A percentile compares a stretch with the other conserved stretches of the same genome.
Conservation (phyloP, 2,797 vertebrate species). For the Chiroxiphia lanceolata region DNA sequence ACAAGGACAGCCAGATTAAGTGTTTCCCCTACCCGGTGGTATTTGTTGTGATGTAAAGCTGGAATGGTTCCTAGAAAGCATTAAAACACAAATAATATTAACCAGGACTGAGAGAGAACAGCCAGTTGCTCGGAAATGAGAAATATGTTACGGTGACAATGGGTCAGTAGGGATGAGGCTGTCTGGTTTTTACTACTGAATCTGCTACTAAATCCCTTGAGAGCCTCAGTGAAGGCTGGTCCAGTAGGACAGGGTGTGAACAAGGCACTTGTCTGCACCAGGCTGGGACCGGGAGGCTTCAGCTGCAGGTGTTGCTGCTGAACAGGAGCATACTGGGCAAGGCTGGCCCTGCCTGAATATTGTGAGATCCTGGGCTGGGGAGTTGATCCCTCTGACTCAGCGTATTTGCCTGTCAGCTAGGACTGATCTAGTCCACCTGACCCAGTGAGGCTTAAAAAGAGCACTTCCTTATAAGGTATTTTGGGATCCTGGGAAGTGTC, state of each 20-base stretch:
- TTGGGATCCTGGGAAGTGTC: not conserved
- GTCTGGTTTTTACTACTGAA: not conserved
- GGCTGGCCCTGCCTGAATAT: not conserved
- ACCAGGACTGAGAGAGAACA: conserved; percentile 47
- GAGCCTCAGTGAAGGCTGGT: not conserved
- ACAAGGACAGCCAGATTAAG: not conserved
- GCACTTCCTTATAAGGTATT: not conserved
- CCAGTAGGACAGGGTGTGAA: not conserved
- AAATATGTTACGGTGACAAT: not conserved
- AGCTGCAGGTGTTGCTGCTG: accelerated
- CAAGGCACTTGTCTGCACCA: not conserved
- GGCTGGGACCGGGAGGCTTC: not conserved
- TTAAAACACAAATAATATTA: conserved; percentile 66
- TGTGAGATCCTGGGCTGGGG: not conserved
- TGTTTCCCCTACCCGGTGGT: conserved; percentile 33
- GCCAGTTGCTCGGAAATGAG: not conserved
- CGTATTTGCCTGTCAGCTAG: not conserved
- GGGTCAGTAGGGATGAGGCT: conserved; percentile 10
- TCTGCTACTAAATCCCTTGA: not conserved
- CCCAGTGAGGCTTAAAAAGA: not conserved
- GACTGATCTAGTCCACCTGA: not conserved
- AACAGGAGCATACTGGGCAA: not conserved
- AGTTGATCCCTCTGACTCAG: not conserved
- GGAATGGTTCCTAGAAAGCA: conserved; percentile 67
- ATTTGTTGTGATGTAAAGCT: conserved; percentile 64